Evolutionary conservation across 1,140 invertebrate species (phyloP), one percentile per base, ranked within the genome.

Genomic region (Melitaea cinxia): DNA sequence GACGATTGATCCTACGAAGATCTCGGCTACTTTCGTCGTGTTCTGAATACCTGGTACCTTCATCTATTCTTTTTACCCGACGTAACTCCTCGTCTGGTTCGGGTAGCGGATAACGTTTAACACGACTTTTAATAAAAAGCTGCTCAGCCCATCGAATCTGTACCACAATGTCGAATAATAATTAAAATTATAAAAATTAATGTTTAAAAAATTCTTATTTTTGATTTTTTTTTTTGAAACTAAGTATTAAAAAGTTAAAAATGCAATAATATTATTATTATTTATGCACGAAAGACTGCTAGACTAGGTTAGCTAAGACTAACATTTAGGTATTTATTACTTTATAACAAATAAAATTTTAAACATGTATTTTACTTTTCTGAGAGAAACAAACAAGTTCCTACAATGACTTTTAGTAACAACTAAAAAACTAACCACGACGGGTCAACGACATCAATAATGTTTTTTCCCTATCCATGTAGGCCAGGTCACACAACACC

Each of bases 101-200:
- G 0, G 73, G 37, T 10, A 83, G 66, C 17, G 92, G 81, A 70
- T 93, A 92, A 30, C 94, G 74, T 78, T 95, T 95, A 1, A 92
- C 89, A 45, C 95, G 80, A 14, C 80, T 90, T 72, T 94, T 95
- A 0, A 91, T 80, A 58, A 93, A 92, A 42, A 95, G 92, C 75
- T 95, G 94, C 68, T 95, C 94, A 1, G 94, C 92, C 94, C 94
- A 95, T 47, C 82, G 72, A 19, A 95, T 94, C 92, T 94, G 68
- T 33, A 15, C 14, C 1, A 12, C 10, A 33, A 33, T 53, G 21
- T 53, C n/a, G n/a, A n/a, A n/a, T n/a, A n/a, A n/a, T n/a, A n/a
- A n/a, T n/a, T n/a, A n/a, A n/a, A n/a, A n/a, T n/a, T n/a, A n/a
- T n/a, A n/a, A n/a, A n/a, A n/a, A n/a, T n/a, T n/a, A n/a, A n/a